phyloP scores from a whole-genome alignment of 2,113 vertebrate species.

The Ophiodon elongatus region DNA sequence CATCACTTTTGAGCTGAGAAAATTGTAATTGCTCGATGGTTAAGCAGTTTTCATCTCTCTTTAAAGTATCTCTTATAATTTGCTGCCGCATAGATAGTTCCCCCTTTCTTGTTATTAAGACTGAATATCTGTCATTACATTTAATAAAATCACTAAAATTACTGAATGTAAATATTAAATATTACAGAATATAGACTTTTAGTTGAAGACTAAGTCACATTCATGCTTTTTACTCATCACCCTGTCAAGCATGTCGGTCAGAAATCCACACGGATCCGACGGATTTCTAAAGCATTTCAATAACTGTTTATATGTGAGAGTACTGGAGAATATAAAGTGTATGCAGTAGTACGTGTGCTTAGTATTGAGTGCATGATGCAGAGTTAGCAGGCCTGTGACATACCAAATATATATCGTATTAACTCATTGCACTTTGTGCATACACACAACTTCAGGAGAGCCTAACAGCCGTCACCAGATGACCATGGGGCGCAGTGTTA shows the following conservation, averaged over 20 bases:
- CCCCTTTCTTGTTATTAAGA: conserved; percentile 14
- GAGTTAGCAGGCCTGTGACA: conserved; percentile 63
- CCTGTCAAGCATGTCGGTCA: conserved; percentile 20
- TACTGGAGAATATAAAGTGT: conserved; percentile 49
- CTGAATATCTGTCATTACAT: conserved; percentile 20
- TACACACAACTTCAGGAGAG: conserved; percentile 58
- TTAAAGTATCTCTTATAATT: not conserved
- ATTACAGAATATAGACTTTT: conserved; percentile 48
- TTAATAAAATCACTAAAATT: conserved; percentile 8
- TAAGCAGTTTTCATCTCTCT: conserved; percentile 18
- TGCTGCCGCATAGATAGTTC: not conserved
- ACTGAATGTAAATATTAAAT: conserved; percentile 32
- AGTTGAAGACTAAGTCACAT: conserved; percentile 40
- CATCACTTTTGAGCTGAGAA: conserved; percentile 34
- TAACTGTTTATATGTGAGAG: conserved; percentile 41
- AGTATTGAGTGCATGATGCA: conserved; percentile 62
- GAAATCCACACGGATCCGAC: conserved; percentile 3
- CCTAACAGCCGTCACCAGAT: conserved; percentile 46
- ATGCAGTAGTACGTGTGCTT: conserved; percentile 61
- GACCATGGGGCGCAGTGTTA: conserved; percentile 58
- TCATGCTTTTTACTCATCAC: conserved; percentile 58
- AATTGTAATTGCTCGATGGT: conserved; percentile 11
- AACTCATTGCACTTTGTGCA: conserved; percentile 66
- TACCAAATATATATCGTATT: conserved; percentile 56
- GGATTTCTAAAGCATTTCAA: conserved; percentile 39